Conservation (phyloP, 2,113 vertebrate species). For the Cheirogaleus medius region DNA sequence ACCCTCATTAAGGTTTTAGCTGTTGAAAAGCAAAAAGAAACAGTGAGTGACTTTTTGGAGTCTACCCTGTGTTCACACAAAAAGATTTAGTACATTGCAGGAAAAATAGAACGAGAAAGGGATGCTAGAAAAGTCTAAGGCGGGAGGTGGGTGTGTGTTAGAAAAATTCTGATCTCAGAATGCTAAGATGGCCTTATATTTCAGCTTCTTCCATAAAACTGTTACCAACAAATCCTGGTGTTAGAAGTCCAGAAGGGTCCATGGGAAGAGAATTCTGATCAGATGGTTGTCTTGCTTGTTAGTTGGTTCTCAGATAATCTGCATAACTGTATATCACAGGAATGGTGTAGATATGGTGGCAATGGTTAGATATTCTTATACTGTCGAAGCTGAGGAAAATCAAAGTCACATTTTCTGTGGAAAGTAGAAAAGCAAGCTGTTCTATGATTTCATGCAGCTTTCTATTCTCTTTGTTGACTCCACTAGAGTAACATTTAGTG, state of each 20-base stretch:
- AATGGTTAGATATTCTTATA: neutral
- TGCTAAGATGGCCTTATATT: neutral
- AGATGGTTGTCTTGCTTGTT: neutral
- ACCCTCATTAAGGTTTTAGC: neutral
- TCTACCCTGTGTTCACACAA: neutral
- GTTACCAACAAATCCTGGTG: neutral
- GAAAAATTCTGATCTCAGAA: neutral
- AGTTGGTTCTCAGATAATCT: neutral
- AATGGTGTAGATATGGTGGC: neutral
- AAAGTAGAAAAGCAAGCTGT: slow-evolving; percentile 5
- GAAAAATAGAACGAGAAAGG: neutral
- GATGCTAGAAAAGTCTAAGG: neutral
- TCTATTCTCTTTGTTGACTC: neutral
- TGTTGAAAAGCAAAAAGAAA: slow-evolving; percentile 22
- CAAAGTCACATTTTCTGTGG: neutral
- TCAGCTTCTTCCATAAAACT: neutral
- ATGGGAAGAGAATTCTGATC: neutral
- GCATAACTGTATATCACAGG: neutral
- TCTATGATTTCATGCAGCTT: slow-evolving; percentile 25
- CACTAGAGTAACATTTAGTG: slow-evolving; percentile 26
- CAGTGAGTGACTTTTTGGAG: neutral
- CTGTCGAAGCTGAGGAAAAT: slow-evolving; percentile 7
- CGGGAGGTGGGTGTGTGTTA: neutral
- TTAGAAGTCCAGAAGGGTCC: neutral
- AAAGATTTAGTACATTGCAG: neutral